These are phyloP conservation scores for Melipona quadrifasciata DNA, from an alignment of 1,140 invertebrate species.

Conservation along the genomic window DNA sequence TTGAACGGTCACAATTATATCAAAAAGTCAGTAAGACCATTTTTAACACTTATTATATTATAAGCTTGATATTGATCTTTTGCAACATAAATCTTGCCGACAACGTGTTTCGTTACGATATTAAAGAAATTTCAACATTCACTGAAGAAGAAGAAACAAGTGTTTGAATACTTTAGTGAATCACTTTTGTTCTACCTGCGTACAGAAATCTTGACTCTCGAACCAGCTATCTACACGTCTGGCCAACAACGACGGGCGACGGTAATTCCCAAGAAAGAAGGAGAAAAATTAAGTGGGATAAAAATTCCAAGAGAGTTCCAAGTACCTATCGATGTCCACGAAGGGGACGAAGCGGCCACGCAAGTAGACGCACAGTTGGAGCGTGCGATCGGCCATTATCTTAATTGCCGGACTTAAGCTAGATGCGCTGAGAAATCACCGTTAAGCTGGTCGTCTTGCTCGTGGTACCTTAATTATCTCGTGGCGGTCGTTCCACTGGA, in stretches of 20 bases:
- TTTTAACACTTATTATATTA: no score
- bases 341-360: not conserved
- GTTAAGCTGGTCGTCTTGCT: conserved; percentile 61
- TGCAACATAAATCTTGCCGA: no score
- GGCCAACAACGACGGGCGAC: not conserved
- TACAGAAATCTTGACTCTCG: no score
- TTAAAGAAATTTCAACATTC: no score
- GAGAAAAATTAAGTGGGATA: not conserved
- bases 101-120: no score
- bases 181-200: no score
- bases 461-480: conserved; percentile 67
- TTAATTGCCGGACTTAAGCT: conserved; percentile 58
- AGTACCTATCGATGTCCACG: conserved; percentile 4
- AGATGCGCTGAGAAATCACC: conserved; percentile 58
- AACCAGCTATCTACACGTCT: not conserved
- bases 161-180: no score
- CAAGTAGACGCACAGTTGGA: conserved; percentile 20
- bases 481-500: conserved; percentile 45
- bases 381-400: conserved; percentile 61
- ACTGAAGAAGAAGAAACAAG: no score
- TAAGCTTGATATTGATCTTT: no score
- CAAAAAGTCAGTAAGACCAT: no score
- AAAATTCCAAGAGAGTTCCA: not conserved
- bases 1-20: no score
- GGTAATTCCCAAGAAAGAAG: not conserved